A percentile compares a stretch with the other conserved stretches of the same genome.
These are phyloP conservation scores for Lytechinus pictus DNA, from an alignment of 35 echinoderm and acorn worm species.

Conservation along the genomic window DNA sequence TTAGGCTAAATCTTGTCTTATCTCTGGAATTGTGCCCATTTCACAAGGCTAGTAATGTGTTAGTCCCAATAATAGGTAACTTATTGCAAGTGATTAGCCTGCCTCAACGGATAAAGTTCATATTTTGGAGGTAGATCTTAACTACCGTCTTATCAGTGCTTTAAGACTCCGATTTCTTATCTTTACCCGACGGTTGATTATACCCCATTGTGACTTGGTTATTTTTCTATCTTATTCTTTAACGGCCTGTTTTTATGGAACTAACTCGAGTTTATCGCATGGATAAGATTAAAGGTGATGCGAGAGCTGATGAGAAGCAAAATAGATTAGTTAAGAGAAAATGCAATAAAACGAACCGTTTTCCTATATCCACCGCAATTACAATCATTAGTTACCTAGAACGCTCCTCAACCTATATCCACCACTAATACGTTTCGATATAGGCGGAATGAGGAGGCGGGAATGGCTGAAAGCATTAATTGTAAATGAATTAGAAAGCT, in stretches of 20 bases:
- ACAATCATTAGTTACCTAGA: conserved; percentile 13
- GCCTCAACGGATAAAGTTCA: conserved; percentile 48
- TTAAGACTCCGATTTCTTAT: conserved; percentile 38
- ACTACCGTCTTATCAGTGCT: conserved; percentile 52
- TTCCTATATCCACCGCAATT: not conserved
- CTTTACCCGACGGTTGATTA: not conserved
- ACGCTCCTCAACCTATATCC: not conserved
- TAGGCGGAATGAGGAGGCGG: not conserved
- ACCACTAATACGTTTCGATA: not conserved
- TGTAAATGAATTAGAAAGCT: conserved; percentile 38
- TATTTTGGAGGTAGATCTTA: conserved; percentile 27
- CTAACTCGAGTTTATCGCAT: not conserved
- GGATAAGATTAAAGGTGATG: conserved; percentile 1
- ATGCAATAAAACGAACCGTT: conserved; percentile 22
- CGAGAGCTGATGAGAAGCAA: not conserved
- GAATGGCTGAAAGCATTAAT: conserved; percentile 22
- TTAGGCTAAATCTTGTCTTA: conserved; percentile 22
- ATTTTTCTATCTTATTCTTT: not conserved
- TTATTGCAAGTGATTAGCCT: conserved; percentile 38
- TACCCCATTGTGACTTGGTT: not conserved
- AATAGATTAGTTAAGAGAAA: conserved; percentile 20
- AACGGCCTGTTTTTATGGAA: conserved; percentile 20
- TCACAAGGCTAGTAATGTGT: not conserved
- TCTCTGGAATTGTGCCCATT: conserved; percentile 18
- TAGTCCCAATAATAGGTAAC: conserved; percentile 31